Evolutionary conservation across 64 coral and sea anemone species (phyloP).

Genomic region (Pocillopora verrucosa): DNA sequence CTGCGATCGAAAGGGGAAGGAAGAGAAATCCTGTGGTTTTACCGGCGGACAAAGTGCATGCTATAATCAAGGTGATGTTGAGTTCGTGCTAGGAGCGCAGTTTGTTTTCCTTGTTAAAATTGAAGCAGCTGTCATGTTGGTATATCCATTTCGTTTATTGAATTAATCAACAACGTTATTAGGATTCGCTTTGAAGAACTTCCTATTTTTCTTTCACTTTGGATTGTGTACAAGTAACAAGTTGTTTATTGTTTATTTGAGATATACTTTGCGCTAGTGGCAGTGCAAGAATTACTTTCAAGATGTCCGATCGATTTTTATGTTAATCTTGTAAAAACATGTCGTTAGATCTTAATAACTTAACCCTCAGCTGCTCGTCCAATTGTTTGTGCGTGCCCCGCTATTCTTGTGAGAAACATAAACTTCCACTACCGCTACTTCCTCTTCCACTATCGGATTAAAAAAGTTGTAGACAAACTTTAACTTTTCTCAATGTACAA

Average conservation of each 20-base stretch:
- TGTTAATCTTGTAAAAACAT: not conserved
- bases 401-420: not conserved
- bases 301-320: constrained; percentile 7
- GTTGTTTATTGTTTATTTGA: not conserved
- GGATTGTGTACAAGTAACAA: not conserved
- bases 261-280: not conserved
- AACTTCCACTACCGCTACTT: not conserved
- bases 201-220: constrained; percentile 22
- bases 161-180: not conserved
- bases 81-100: not conserved
- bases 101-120: constrained; percentile 11
- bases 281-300: not conserved
- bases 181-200: not conserved
- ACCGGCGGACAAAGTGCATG: constrained; percentile 95
- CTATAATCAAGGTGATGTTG: constrained; percentile 84
- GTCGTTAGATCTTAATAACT: not conserved
- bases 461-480: too few species aligned
- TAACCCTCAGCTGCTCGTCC: not conserved
- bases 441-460: not conserved
- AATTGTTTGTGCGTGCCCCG: not conserved
- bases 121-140: constrained; percentile 14
- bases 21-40: constrained; percentile 89
- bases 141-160: not conserved
- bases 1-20: constrained; percentile 88
- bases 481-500: too few species aligned